Percentiles rank a stretch among this genome's conserved stretches.
phyloP scores from a whole-genome alignment of 2,888 invertebrate species.

The Odontomyia ornata region DNA sequence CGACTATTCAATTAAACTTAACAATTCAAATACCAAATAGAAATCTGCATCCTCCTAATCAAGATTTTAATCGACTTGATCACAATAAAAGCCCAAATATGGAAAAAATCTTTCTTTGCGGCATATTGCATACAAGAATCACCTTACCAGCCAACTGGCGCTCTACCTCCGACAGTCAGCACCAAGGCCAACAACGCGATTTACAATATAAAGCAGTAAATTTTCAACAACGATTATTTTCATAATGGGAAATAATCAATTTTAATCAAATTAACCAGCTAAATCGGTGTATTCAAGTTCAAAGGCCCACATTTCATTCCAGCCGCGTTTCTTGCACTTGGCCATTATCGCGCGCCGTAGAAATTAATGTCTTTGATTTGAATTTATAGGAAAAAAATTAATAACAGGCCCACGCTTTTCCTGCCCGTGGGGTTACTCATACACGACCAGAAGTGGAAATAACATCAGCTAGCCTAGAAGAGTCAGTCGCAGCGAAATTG shows the following conservation, averaged over 20 bases:
- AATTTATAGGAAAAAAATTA: constrained; percentile 10
- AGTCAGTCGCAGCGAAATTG: background rate
- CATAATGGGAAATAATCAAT: constrained; percentile 30
- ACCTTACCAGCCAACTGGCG: background rate
- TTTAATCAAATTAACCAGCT: constrained; percentile 29
- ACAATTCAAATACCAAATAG: background rate
- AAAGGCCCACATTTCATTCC: constrained; percentile 35
- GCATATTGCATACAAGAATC: background rate
- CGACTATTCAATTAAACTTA: background rate
- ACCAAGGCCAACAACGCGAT: background rate
- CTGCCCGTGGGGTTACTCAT: background rate
- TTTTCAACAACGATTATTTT: constrained; percentile 1
- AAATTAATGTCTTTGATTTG: background rate
- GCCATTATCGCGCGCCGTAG: background rate
- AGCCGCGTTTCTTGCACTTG: background rate
- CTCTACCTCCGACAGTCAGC: background rate
- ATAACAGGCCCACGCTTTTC: constrained; percentile 19
- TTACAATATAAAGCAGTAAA: background rate
- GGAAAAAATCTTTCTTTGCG: background rate
- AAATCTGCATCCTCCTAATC: background rate
- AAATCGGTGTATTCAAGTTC: constrained; percentile 32
- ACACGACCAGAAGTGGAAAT: background rate
- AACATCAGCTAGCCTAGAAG: background rate
- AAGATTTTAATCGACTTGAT: background rate
- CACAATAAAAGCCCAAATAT: background rate